These are phyloP conservation scores for Thera britannica DNA, from an alignment of 2,888 invertebrate species.

Conservation along the genomic window DNA sequence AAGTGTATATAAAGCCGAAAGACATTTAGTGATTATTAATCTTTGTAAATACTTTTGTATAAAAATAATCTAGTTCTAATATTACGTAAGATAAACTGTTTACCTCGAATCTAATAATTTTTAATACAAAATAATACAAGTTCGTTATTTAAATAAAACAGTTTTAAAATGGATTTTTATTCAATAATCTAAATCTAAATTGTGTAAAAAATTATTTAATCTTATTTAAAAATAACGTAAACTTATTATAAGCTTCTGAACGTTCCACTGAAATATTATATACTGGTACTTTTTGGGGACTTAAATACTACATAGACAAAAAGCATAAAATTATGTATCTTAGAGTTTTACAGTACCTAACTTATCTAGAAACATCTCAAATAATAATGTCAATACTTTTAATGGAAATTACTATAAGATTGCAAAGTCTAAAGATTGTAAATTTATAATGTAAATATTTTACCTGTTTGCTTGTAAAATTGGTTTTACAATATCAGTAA, in stretches of 20 bases:
- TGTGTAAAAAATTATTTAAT: too few species aligned
- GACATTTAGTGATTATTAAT: slow-evolving; percentile 33
- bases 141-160: background rate
- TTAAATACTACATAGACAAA: background rate
- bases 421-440: slow-evolving; percentile 9
- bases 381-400: background rate
- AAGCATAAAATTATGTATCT: background rate
- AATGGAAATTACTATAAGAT: slow-evolving; percentile 18
- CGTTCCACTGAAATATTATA: too few species aligned
- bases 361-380: background rate
- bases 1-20: slow-evolving; percentile 34
- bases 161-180: too few species aligned
- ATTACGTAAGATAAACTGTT: background rate
- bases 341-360: background rate
- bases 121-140: background rate
- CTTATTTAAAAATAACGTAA: too few species aligned
- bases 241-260: too few species aligned
- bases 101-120: background rate
- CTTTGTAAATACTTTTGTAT: slow-evolving; percentile 34
- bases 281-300: background rate
- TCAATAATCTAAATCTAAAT: too few species aligned
- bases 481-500: slow-evolving; percentile 25
- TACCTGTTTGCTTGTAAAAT: slow-evolving; percentile 24
- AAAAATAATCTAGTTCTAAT: slow-evolving; percentile 15
- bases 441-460: slow-evolving; percentile 12